Percentiles rank a stretch among this genome's conserved stretches.
These are phyloP conservation scores for Himalopsyche anomala DNA, from an alignment of 2,888 invertebrate species.

Conservation along the genomic window DNA sequence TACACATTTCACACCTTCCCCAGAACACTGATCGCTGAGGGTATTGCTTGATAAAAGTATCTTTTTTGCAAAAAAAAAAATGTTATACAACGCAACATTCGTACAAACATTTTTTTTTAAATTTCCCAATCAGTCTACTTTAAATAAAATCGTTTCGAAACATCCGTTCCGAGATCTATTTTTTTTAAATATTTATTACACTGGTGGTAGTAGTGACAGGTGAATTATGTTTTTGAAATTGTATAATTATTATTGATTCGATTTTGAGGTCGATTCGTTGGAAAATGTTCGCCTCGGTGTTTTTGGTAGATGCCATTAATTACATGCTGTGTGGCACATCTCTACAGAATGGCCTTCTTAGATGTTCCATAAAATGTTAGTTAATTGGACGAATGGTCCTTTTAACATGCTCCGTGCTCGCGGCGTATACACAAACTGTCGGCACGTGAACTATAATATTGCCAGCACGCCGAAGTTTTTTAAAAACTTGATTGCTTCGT, in stretches of 20 bases:
- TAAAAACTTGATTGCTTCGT: not conserved
- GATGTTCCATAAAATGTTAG: constrained; percentile 31
- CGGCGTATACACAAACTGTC: not conserved
- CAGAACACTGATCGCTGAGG: too few species aligned
- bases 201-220: too few species aligned
- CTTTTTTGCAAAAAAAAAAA: too few species aligned
- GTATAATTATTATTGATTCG: not conserved
- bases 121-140: not conserved
- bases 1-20: too few species aligned
- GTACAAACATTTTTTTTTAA: too few species aligned
- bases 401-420: not conserved
- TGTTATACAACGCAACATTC: too few species aligned
- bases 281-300: not conserved
- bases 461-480: not conserved
- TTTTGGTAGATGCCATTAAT: constrained; percentile 15
- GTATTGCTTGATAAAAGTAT: too few species aligned
- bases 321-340: not conserved
- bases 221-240: too few species aligned
- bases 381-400: constrained; percentile 20
- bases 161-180: not conserved
- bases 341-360: constrained; percentile 7
- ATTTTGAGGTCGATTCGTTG: constrained; percentile 13
- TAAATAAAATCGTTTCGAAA: not conserved
- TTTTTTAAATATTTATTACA: too few species aligned
- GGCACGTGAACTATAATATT: not conserved